Conservation (phyloP, 2,797 vertebrate species). For the Argentina silus region DNA sequence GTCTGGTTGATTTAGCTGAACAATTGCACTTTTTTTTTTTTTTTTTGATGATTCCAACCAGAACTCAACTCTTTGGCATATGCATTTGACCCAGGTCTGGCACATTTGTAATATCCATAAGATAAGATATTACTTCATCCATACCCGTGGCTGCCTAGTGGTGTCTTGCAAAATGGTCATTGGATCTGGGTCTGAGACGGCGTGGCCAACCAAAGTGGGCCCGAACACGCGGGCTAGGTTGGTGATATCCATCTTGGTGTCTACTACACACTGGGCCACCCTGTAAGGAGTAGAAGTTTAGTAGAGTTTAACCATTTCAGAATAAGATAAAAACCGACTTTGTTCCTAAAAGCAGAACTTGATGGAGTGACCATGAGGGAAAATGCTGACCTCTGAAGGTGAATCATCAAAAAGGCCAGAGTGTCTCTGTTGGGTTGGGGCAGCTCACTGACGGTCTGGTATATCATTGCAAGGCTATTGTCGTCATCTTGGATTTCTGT, state of each 20-base stretch:
- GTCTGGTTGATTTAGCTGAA: no score
- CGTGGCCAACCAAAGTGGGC: slow-evolving; percentile 91
- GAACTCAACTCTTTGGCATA: no score
- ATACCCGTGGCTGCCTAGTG: slow-evolving; percentile 88
- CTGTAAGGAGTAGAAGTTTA: slow-evolving; percentile 59
- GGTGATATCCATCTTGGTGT: slow-evolving; percentile 87
- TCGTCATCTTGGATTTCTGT: slow-evolving; percentile 91
- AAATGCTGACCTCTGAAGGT: slow-evolving; percentile 85
- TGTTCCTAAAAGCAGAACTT: neutral
- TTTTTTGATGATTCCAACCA: no score
- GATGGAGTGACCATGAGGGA: neutral
- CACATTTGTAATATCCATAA: no score
- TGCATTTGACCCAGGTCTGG: no score
- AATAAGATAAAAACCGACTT: neutral
- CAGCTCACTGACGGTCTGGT: slow-evolving; percentile 85
- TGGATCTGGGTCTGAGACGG: slow-evolving; percentile 86
- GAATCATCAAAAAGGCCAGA: slow-evolving; percentile 90
- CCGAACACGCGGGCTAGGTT: slow-evolving; percentile 92
- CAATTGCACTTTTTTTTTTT: no score
- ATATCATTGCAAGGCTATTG: slow-evolving; percentile 88
- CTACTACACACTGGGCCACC: slow-evolving; percentile 81
- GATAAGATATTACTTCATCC: neutral
- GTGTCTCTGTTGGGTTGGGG: slow-evolving; percentile 92
- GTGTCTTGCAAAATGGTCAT: slow-evolving; percentile 90
- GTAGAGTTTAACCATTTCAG: neutral